Evolutionary conservation across 2,888 invertebrate genomes (phyloP).

Genomic region (Baccha elongata): DNA sequence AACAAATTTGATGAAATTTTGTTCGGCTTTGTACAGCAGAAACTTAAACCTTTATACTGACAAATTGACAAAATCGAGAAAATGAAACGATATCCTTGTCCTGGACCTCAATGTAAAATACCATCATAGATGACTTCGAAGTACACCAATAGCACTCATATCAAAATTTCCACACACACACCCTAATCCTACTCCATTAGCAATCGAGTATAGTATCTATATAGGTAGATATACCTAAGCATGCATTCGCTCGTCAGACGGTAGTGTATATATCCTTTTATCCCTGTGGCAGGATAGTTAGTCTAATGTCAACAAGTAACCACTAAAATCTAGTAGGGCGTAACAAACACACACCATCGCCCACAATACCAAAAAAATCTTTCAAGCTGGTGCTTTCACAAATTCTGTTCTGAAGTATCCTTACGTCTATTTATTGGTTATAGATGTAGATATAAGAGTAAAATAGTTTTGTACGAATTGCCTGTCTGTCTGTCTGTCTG

Average conservation of each 20-base stretch:
- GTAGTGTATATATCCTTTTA: too few species aligned
- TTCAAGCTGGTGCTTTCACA: background rate
- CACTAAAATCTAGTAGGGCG: constrained; percentile 14
- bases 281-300: background rate
- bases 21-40: too few species aligned
- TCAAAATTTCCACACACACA: background rate
- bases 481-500: background rate
- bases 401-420: background rate
- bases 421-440: background rate
- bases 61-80: too few species aligned
- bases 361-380: background rate
- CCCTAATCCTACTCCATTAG: too few species aligned
- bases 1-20: too few species aligned
- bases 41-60: too few species aligned
- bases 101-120: background rate
- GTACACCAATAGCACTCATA: background rate
- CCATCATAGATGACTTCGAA: background rate
- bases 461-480: background rate
- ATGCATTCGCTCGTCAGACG: background rate
- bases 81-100: too few species aligned
- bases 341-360: background rate
- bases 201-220: too few species aligned
- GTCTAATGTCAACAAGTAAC: constrained; percentile 27
- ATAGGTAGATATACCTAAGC: background rate
- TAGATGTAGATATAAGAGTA: too few species aligned